Base-by-base conservation (phyloP, 2,797 vertebrate species). In the Oophaga sylvatica region DNA sequence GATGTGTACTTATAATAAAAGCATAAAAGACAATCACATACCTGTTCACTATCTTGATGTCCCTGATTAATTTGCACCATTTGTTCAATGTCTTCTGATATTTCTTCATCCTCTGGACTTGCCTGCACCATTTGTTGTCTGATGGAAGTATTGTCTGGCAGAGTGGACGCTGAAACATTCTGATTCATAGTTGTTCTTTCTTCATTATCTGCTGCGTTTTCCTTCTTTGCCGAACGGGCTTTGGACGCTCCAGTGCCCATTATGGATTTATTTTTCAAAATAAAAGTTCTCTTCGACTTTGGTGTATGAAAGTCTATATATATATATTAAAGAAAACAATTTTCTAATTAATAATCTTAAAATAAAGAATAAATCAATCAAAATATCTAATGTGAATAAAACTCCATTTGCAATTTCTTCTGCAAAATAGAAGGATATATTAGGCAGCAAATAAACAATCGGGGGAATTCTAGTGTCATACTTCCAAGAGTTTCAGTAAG, bases 171-270 rank as follows among this genome's bases (percentile, higher is more conserved):
- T 19, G 84, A 86, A 53, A 63, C 53, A 59, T 89, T 86, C 29
- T 35, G 84, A 56, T 67, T 78, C 62, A 65, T 65, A 71, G 57
- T 83, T 15, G 80, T 9, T 45, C 26, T 83, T 20, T 83, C 80
- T 45, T 83, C 63, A 67, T 70, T 86, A 77, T 57, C 73, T 56
- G 1, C 70, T 56, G 22, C 5, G 29, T n/a, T 73, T 48, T 71
- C 31, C 7, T 59, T 67, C 41, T 86, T 35, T n/a, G 20, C 65
- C 20, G 80, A 35, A 35, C 73, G 56, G 17, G 31, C 26, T 79
- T 83, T 89, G 35, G 88, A 89, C 56, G 88, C 88, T 59, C 88
- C 88, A 65, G 84, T 83, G 3, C 88, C 88, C 88, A 89, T 89
- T 71, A 71, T 65, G n/a, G 17, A 85, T 56, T 48, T 53, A 19